Percentiles rank a stretch among this genome's conserved stretches.
Conservation (phyloP, 2,888 invertebrate species). For the Arge pagana region DNA sequence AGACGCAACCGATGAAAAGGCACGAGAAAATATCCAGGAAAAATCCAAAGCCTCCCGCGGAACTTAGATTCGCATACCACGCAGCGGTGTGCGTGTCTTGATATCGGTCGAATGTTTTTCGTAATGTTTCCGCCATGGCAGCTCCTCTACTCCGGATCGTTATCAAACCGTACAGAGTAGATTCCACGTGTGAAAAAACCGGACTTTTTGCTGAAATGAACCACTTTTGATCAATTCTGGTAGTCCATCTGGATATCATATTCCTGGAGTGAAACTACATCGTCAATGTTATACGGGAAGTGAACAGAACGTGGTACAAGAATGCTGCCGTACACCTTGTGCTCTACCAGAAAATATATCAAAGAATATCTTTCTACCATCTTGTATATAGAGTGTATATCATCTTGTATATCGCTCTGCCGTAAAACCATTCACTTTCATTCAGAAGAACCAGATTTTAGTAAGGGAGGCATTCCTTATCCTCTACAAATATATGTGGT, state of each 20-base stretch:
- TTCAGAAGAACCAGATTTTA: too few relatives aligned
- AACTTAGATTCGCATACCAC: conserved; percentile 69
- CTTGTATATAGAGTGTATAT: too few relatives aligned
- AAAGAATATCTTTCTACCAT: too few relatives aligned
- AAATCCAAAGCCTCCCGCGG: conserved; percentile 73
- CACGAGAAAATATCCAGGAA: conserved; percentile 75
- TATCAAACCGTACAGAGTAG: conserved; percentile 81
- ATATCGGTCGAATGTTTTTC: conserved; percentile 73
- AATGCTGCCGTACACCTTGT: too few relatives aligned
- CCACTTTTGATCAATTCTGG: too few relatives aligned
- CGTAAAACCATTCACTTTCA: too few relatives aligned
- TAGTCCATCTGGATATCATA: background rate
- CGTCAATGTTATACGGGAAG: too few relatives aligned
- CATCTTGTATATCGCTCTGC: too few relatives aligned
- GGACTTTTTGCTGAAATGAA: conserved; percentile 71
- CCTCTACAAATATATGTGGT: too few relatives aligned
- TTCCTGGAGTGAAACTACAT: background rate
- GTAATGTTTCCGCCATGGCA: conserved; percentile 67
- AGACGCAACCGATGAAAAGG: conserved; percentile 68
- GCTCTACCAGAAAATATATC: too few relatives aligned
- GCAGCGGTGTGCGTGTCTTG: conserved; percentile 73
- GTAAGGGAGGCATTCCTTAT: too few relatives aligned
- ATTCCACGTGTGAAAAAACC: conserved; percentile 87
- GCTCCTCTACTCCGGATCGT: conserved; percentile 83
- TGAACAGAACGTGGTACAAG: too few relatives aligned